Evolutionary conservation across 2,113 vertebrate species (phyloP).

Genomic region (Chaetodon auriga): DNA sequence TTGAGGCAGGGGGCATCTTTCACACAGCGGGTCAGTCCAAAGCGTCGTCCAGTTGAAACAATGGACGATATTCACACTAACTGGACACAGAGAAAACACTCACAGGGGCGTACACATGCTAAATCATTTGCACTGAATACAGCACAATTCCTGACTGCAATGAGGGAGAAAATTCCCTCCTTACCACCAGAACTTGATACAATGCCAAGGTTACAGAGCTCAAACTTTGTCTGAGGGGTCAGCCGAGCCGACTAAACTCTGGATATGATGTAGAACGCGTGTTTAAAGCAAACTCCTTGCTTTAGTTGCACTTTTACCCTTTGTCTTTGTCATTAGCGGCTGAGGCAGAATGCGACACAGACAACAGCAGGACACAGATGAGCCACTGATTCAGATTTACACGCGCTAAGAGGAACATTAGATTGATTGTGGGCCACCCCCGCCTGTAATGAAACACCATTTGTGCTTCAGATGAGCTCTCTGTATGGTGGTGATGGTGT

Average conservation of each 20-base stretch:
- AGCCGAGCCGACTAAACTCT: conserved; percentile 38
- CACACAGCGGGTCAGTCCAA: conserved; percentile 51
- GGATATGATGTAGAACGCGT: conserved; percentile 26
- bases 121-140: conserved; percentile 43
- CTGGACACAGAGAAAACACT: conserved; percentile 62
- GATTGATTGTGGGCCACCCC: conserved; percentile 37
- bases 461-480: conserved; percentile 34
- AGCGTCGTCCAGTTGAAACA: conserved; percentile 61
- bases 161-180: conserved; percentile 25
- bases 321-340: background rate
- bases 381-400: conserved; percentile 35
- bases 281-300: conserved; percentile 28
- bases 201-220: conserved; percentile 35
- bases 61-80: conserved; percentile 64
- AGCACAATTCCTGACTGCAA: conserved; percentile 44
- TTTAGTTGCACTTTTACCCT: conserved; percentile 3
- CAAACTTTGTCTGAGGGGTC: conserved; percentile 15
- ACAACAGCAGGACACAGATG: conserved; percentile 28
- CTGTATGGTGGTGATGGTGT: conserved; percentile 17
- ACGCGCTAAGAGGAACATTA: conserved; percentile 38
- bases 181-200: conserved; percentile 22
- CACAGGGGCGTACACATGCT: conserved; percentile 51
- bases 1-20: conserved; percentile 51
- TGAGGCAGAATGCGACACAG: background rate
- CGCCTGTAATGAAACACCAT: conserved; percentile 33